Percentiles rank a stretch among this genome's conserved stretches.
Evolutionary conservation across 2,113 vertebrate genomes (phyloP).

Genomic region (Notothenia rossii): DNA sequence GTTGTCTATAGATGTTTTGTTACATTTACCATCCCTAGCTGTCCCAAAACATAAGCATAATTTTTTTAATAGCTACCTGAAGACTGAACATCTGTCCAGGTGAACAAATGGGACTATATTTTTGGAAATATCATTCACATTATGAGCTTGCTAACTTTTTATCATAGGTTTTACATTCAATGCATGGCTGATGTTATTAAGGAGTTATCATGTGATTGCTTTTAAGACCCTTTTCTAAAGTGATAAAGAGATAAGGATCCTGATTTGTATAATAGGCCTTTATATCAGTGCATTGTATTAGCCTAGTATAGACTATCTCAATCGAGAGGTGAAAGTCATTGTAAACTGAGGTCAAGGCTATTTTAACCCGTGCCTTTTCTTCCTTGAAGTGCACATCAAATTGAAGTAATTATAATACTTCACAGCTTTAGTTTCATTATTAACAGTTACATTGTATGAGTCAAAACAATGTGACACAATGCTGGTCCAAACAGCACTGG

Average conservation of each 20-base stretch:
- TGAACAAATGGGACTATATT: background rate
- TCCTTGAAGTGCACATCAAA: background rate
- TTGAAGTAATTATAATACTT: background rate
- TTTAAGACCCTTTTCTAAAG: background rate
- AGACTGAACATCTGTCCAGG: background rate
- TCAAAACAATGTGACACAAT: background rate
- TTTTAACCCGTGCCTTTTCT: background rate
- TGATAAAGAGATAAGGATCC: background rate
- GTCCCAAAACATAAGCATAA: conserved; percentile 24
- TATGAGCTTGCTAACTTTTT: background rate
- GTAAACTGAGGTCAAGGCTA: background rate
- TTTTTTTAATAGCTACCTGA: background rate
- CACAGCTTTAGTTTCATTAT: background rate
- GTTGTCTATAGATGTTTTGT: background rate
- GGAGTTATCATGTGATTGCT: background rate
- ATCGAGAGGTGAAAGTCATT: background rate
- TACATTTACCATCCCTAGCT: background rate
- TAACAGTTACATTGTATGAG: background rate
- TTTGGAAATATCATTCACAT: background rate
- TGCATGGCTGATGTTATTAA: background rate
- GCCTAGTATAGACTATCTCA: background rate
- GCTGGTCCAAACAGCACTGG: conserved; percentile 2
- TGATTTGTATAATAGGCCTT: background rate
- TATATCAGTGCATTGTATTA: background rate
- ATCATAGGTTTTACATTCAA: background rate